Evolutionary conservation across 2,113 vertebrate genomes (phyloP).

Genomic region (Gobio gobio): DNA sequence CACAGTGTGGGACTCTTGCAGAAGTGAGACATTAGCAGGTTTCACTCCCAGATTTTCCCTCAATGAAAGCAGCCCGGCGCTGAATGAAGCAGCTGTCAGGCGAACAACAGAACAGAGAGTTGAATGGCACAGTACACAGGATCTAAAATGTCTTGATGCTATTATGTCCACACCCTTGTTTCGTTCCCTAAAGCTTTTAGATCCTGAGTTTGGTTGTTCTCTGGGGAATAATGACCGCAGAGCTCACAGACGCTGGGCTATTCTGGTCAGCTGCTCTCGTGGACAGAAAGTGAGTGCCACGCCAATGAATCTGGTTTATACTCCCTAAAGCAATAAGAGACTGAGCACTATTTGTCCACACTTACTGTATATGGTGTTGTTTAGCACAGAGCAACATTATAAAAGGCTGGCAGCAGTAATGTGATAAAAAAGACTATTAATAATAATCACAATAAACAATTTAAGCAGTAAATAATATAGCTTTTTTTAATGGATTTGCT

Average conservation of each 20-base stretch:
- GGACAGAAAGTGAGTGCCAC: neutral
- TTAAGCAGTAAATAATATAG: too few species aligned
- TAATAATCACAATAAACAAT: neutral
- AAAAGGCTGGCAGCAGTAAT: neutral
- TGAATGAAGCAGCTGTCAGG: slow-evolving; percentile 25
- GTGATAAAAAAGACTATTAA: neutral
- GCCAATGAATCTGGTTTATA: neutral
- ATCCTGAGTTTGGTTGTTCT: neutral
- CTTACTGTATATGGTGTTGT: neutral
- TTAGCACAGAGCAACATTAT: neutral
- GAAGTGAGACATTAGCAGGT: neutral
- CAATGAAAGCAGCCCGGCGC: neutral
- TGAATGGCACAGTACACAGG: neutral
- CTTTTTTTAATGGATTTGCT: too few species aligned
- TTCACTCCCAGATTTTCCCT: neutral
- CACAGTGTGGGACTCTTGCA: neutral
- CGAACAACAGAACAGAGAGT: neutral
- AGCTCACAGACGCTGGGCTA: neutral
- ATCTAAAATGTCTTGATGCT: neutral
- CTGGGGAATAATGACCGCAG: neutral
- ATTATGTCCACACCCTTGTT: neutral
- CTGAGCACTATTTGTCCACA: neutral
- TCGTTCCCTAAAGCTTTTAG: neutral
- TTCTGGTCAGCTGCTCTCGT: slow-evolving; percentile 1
- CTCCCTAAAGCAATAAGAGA: neutral